Evolutionary conservation across 2,888 invertebrate genomes (phyloP), one percentile per base, ranked within the genome.

Genomic region (Cyclophora punctaria): DNA sequence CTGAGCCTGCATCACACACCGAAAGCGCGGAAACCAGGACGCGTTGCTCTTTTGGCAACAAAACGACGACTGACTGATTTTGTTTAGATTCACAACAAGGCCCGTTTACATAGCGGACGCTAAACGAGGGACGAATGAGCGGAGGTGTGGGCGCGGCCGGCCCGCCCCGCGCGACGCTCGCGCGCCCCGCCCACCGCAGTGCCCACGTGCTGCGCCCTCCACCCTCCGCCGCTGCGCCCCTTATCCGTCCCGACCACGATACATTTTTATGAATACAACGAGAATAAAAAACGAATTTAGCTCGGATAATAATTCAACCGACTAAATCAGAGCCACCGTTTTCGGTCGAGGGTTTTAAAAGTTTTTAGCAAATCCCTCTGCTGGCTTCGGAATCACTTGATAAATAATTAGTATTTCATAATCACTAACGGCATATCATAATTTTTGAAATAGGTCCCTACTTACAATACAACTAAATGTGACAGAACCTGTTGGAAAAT

Each of bases 51-150:
- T 63, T 66, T 80, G 81, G 73, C 83, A 78, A 83, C 86, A 91
- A 90, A 91, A 91, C 90, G 89, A 90, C 87, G 90, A 89, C 90
- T 90, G 90, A 85, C 84, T 81, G 84, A 83, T 84, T 89, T 91
- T 94, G 93, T 93, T 93, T 93, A 92, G 92, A 93, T 92, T 93
- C 93, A 94, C 93, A 93, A 93, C 93, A 93, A 92, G 88, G 83
- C 89, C 87, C 91, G 93, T 93, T 94, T 93, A 94, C 93, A 93
- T 93, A 93, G 92, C 87, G 85, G 83, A 75, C 83, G 83, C 81
- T 80, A 83, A 80, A 72, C 82, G 80, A 80, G 83, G 89, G 83
- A 77, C 85, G 85, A 85, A 85, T 83, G 81, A 85, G 81, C 75
- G 75, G 74, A 71, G 73, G 70, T 68, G 82, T 77, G 78, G 80